A percentile compares a stretch with the other conserved stretches of the same genome.
Evolutionary conservation across 1,140 invertebrate species (phyloP).

Genomic region (Diachasma alloeum): DNA sequence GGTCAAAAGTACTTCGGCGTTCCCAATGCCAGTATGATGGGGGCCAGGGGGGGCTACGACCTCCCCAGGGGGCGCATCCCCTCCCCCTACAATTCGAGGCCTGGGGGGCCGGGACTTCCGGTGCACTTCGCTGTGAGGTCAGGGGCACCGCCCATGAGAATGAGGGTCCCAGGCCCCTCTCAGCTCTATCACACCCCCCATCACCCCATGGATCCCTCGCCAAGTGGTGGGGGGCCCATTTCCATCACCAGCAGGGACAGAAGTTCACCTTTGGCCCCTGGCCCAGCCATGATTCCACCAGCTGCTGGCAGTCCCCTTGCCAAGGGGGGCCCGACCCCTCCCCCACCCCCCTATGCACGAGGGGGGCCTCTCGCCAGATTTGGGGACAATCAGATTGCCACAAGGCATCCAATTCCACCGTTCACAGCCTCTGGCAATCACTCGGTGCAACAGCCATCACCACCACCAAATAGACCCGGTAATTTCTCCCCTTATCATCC

Average conservation of each 20-base stretch:
- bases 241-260: constrained; percentile 58
- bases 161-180: constrained; percentile 52
- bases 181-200: constrained; percentile 65
- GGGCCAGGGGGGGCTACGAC: constrained; percentile 56
- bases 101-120: constrained; percentile 53
- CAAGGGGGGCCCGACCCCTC: constrained; percentile 60
- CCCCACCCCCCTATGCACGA: constrained; percentile 53
- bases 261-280: constrained; percentile 53
- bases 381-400: constrained; percentile 49
- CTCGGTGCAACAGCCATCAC: constrained; percentile 57
- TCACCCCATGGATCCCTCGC: constrained; percentile 68
- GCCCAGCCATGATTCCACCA: constrained; percentile 54
- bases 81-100: constrained; percentile 53
- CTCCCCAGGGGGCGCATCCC: constrained; percentile 60
- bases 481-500: constrained; percentile 64
- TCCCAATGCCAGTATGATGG: constrained; percentile 55
- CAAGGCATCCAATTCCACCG: constrained; percentile 56
- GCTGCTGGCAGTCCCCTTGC: constrained; percentile 54
- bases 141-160: constrained; percentile 58
- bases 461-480: constrained; percentile 53
- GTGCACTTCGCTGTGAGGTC: constrained; percentile 61
- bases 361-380: constrained; percentile 50
- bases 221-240: constrained; percentile 66
- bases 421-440: constrained; percentile 49
- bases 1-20: constrained; percentile 63